phyloP scores from a whole-genome alignment of 2,113 vertebrate species.

The Mungos mungo region DNA sequence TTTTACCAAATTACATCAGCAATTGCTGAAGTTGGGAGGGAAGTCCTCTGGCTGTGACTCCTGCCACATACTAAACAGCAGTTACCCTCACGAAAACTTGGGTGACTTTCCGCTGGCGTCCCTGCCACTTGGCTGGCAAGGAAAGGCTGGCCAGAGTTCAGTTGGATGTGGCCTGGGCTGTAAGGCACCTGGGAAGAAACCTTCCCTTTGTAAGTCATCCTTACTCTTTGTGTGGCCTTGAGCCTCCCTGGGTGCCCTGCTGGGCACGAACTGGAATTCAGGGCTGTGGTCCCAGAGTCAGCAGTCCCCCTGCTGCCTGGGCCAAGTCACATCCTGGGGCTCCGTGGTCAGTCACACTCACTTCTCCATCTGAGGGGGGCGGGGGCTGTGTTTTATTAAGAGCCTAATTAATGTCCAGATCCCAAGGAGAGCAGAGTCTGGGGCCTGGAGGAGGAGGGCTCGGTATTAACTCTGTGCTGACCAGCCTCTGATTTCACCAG shows the following conservation, averaged over 20 bases:
- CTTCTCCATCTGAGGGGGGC: background rate
- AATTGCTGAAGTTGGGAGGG: background rate
- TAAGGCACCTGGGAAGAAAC: background rate
- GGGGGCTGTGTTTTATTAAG: background rate
- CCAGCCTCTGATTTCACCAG: background rate
- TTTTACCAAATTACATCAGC: background rate
- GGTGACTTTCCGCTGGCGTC: background rate
- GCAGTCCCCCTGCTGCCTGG: background rate
- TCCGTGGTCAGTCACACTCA: background rate
- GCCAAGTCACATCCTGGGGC: background rate
- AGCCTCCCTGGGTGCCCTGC: background rate
- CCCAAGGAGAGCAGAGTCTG: background rate
- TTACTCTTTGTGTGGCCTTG: background rate
- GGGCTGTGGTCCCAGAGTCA: background rate
- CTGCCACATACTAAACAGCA: background rate
- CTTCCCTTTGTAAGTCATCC: background rate
- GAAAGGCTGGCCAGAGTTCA: background rate
- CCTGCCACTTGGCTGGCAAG: background rate
- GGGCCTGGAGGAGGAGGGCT: background rate
- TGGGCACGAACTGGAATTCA: background rate
- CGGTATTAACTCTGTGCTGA: background rate
- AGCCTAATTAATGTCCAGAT: conserved; percentile 14
- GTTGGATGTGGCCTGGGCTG: background rate
- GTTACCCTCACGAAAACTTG: background rate
- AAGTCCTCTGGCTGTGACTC: background rate